Evolutionary conservation across 2,888 invertebrate genomes (phyloP).

Genomic region (Octodonta nipae): DNA sequence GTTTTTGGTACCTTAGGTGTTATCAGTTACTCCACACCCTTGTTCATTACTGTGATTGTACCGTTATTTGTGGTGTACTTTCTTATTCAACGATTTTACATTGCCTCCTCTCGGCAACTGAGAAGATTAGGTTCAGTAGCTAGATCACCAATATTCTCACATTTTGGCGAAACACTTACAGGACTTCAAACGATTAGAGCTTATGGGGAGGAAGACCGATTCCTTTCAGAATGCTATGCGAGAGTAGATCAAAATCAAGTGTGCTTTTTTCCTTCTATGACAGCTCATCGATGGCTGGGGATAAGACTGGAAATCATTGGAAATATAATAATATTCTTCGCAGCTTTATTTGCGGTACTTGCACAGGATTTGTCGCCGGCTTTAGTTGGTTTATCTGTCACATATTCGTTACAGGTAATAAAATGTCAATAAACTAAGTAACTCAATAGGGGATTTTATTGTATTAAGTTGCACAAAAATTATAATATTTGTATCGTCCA

Average conservation of each 20-base stretch:
- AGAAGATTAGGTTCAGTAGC: slow-evolving; percentile 88
- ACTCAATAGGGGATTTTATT: too few species aligned
- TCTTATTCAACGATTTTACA: slow-evolving; percentile 84
- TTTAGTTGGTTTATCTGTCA: too few species aligned
- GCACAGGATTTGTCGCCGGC: too few species aligned
- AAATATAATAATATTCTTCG: slow-evolving; percentile 86
- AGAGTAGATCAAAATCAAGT: slow-evolving; percentile 86
- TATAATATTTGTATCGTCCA: too few species aligned
- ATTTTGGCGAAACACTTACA: slow-evolving; percentile 87
- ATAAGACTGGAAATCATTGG: slow-evolving; percentile 91
- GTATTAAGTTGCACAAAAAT: too few species aligned
- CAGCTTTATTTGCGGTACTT: slow-evolving; percentile 82
- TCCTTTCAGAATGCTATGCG: slow-evolving; percentile 73
- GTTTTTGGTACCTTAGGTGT: slow-evolving; percentile 76
- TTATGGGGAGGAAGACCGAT: slow-evolving; percentile 65
- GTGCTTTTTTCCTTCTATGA: slow-evolving; percentile 82
- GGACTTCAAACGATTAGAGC: slow-evolving; percentile 78
- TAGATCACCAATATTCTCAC: slow-evolving; percentile 90
- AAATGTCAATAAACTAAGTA: too few species aligned
- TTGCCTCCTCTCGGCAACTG: slow-evolving; percentile 82
- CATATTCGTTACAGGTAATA: too few species aligned
- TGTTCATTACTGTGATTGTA: slow-evolving; percentile 63
- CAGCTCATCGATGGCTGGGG: slow-evolving; percentile 91
- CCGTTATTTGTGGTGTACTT: slow-evolving; percentile 73
- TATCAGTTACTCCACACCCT: slow-evolving; percentile 72